These are phyloP conservation scores for Chromis chromis DNA, from an alignment of 2,797 vertebrate genomes.

Conservation along the genomic window DNA sequence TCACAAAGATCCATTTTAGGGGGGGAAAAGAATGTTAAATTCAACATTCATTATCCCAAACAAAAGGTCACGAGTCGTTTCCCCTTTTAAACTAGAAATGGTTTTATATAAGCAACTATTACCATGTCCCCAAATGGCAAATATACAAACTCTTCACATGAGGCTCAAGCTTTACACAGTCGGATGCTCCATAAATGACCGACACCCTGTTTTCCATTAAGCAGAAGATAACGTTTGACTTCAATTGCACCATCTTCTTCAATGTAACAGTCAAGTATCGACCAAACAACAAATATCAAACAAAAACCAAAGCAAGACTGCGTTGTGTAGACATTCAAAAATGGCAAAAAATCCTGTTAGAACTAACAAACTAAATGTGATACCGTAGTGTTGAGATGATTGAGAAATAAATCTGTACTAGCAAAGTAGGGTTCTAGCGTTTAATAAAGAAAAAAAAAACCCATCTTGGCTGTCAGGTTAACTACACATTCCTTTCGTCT, in stretches of 20 bases:
- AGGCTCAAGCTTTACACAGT: constrained; percentile 12
- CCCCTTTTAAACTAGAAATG: neutral
- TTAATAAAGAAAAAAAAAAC: constrained; percentile 29
- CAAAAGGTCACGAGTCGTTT: too few relatives aligned
- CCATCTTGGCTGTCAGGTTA: constrained; percentile 2
- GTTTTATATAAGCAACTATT: neutral
- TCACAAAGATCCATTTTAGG: neutral
- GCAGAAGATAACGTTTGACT: constrained; percentile 60
- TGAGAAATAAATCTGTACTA: constrained; percentile 14
- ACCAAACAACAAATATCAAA: constrained; percentile 36
- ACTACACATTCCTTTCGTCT: constrained; percentile 73
- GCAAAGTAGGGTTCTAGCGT: constrained; percentile 9
- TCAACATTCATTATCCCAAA: neutral
- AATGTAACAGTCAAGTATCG: constrained; percentile 78
- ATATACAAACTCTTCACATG: constrained; percentile 28
- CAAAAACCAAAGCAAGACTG: constrained; percentile 28
- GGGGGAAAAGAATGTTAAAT: neutral
- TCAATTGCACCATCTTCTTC: constrained; percentile 80
- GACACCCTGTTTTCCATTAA: constrained; percentile 71
- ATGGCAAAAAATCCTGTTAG: neutral
- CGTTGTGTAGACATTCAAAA: constrained; percentile 53
- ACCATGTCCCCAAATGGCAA: constrained; percentile 21
- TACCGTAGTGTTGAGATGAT: neutral
- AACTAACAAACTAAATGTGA: constrained; percentile 9
- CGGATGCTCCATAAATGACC: neutral